These are phyloP conservation scores for Chondrosia reniformis DNA, from an alignment of 37 sponge, comb jelly and placozoan species.

Conservation along the genomic window DNA sequence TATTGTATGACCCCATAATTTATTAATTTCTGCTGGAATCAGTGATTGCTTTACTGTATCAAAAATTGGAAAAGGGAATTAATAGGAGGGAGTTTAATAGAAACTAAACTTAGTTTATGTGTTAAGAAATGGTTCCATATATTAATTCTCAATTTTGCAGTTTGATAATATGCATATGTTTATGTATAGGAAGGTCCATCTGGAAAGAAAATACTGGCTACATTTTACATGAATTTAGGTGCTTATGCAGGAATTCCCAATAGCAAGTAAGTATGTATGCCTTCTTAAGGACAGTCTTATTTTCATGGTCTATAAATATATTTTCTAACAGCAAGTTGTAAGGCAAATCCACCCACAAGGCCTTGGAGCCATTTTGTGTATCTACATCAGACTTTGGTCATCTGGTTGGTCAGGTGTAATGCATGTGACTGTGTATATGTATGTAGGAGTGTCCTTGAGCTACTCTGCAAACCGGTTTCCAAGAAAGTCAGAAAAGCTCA, in stretches of 20 bases:
- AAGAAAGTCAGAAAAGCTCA: constrained; percentile 49
- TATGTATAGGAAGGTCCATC: constrained; percentile 46
- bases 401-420: too few relatives aligned
- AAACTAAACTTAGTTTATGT: background rate
- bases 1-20: background rate
- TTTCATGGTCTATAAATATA: too few relatives aligned
- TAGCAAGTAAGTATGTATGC: constrained; percentile 19
- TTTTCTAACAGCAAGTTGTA: too few relatives aligned
- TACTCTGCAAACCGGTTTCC: constrained; percentile 72
- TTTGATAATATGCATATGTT: background rate
- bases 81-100: too few relatives aligned
- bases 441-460: constrained; percentile 59
- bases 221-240: constrained; percentile 59
- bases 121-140: background rate
- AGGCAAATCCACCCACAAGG: too few relatives aligned
- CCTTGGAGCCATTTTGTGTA: too few relatives aligned
- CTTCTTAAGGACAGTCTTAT: background rate
- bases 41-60: too few relatives aligned
- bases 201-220: constrained; percentile 76
- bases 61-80: too few relatives aligned
- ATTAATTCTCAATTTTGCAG: background rate
- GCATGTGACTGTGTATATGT: too few relatives aligned
- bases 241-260: constrained; percentile 63
- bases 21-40: background rate
- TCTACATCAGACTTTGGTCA: background rate